Evolutionary conservation across 2,797 vertebrate genomes (phyloP), one percentile per base, ranked within the genome.

Genomic region (Danionella dracula): DNA sequence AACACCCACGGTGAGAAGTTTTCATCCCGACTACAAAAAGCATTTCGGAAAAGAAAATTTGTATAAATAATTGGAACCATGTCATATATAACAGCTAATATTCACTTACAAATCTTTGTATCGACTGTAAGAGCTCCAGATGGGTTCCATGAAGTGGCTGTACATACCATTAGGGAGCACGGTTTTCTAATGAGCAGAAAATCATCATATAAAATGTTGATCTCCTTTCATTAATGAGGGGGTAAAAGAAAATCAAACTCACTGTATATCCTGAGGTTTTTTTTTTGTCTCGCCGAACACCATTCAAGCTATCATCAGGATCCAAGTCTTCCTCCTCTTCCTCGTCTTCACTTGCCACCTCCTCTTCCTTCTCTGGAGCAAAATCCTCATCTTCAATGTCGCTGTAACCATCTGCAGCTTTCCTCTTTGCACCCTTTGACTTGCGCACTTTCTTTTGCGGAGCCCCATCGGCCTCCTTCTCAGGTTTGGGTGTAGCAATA

Each of bases 1-100:
- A 95, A 97, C 55, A 91, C 93, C 94, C 94, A 97, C 70, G 82
- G 84, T 0, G 92, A 93, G 80, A 84, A 67, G 69, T 88, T 82
- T 74, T 90, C 85, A 19, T 94, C 89, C 11, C 93, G 90, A 78
- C 96, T 99, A 73, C 2, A 58, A 64, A 66, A 8, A 15, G 12
- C 27, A 65, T 54, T 68, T 23, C 57, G 27, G 2, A 12, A 55
- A 15, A 17, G 1, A 21, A 49, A 13, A 0, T 71, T 10, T 19
- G 50, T 3, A 6, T 4, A 31, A 17, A 41, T 37, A 20, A 29
- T 6, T 38, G 5, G 34, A 34, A 38, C 4, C 4, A 37, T 13
- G 4, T 8, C 23, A 27, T 6, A 27, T 27, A 6, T 27, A 27
- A n/a, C n/a, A 45, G 16, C 35, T 1, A 31, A 75, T 27, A 27